Evolutionary conservation across 2,888 invertebrate species (phyloP).

Genomic region (Ormyrus thymus): DNA sequence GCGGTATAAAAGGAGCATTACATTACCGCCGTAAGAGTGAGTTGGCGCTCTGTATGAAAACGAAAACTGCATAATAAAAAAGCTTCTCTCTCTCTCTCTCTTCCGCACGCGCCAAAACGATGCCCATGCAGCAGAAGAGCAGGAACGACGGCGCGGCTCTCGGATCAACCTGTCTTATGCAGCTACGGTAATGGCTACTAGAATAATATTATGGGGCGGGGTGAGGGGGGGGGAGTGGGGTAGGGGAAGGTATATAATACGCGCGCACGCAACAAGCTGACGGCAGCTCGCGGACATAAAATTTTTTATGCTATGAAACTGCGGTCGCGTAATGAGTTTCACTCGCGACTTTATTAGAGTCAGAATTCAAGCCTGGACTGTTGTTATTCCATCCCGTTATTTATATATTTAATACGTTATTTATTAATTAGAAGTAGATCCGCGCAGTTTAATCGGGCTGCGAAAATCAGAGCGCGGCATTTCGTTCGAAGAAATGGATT

Average conservation of each 20-base stretch:
- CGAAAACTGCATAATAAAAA: slow-evolving; percentile 50
- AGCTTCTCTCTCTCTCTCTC: background rate
- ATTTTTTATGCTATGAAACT: slow-evolving; percentile 45
- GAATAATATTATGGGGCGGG: slow-evolving; percentile 56
- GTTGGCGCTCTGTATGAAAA: slow-evolving; percentile 31
- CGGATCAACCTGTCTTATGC: slow-evolving; percentile 59
- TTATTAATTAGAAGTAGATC: no score
- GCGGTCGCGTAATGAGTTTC: slow-evolving; percentile 47
- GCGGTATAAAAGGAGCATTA: background rate
- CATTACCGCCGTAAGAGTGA: background rate
- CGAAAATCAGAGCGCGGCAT: no score
- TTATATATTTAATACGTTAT: no score
- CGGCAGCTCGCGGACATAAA: slow-evolving; percentile 39
- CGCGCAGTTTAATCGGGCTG: no score
- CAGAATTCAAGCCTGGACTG: background rate
- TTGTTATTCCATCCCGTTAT: background rate
- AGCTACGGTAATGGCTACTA: slow-evolving; percentile 57
- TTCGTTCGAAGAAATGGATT: no score
- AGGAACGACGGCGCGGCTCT: background rate
- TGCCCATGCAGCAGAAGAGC: slow-evolving; percentile 3
- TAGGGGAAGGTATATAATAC: slow-evolving; percentile 5
- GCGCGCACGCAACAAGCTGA: slow-evolving; percentile 36
- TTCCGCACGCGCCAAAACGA: slow-evolving; percentile 17
- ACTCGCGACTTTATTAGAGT: slow-evolving; percentile 36
- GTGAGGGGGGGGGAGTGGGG: slow-evolving; percentile 9